Conservation (phyloP, 1,140 invertebrate genomes). For the Drosophila seguyi region DNA sequence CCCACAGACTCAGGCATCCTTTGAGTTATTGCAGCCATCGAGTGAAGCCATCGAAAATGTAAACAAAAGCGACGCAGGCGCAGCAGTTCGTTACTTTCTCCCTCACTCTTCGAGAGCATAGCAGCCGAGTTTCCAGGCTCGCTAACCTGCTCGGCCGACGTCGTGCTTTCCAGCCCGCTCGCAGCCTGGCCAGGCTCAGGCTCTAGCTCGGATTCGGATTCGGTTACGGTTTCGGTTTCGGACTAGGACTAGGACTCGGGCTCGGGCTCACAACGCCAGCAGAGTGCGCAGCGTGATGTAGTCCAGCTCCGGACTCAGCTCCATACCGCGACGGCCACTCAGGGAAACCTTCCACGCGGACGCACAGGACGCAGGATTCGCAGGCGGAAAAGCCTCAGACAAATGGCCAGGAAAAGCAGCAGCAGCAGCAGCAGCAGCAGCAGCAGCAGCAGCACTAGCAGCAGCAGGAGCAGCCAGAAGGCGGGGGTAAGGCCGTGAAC, state of each 20-base stretch:
- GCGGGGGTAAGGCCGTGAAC: slow-evolving; percentile 43
- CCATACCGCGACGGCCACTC: slow-evolving; percentile 54
- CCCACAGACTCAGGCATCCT: slow-evolving; percentile 51
- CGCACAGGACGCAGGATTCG: slow-evolving; percentile 22
- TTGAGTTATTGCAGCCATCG: slow-evolving; percentile 42
- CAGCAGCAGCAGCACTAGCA: slow-evolving; percentile 23
- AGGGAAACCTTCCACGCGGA: slow-evolving; percentile 69
- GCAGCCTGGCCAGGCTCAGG: slow-evolving; percentile 38
- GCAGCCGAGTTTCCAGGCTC: slow-evolving; percentile 40
- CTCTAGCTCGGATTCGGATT: slow-evolving; percentile 12
- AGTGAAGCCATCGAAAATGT: slow-evolving; percentile 69
- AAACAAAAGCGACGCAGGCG: slow-evolving; percentile 79
- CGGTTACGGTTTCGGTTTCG: not conserved
- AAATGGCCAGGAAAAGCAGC: slow-evolving; percentile 61
- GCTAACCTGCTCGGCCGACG: slow-evolving; percentile 11
- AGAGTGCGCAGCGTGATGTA: slow-evolving; percentile 64
- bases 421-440: slow-evolving; percentile 28
- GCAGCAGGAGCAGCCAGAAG: slow-evolving; percentile 21
- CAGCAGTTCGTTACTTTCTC: slow-evolving; percentile 57
- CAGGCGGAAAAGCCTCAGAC: slow-evolving; percentile 48
- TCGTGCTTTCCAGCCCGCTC: slow-evolving; percentile 44
- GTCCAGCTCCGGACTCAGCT: slow-evolving; percentile 57
- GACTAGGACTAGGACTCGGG: slow-evolving; percentile 7
- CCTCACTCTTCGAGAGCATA: slow-evolving; percentile 38
- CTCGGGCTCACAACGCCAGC: slow-evolving; percentile 60